A percentile compares a stretch with the other conserved stretches of the same genome.
phyloP scores from a whole-genome alignment of 37 sponge, comb jelly and placozoan genomes.

The Corticium candelabrum region DNA sequence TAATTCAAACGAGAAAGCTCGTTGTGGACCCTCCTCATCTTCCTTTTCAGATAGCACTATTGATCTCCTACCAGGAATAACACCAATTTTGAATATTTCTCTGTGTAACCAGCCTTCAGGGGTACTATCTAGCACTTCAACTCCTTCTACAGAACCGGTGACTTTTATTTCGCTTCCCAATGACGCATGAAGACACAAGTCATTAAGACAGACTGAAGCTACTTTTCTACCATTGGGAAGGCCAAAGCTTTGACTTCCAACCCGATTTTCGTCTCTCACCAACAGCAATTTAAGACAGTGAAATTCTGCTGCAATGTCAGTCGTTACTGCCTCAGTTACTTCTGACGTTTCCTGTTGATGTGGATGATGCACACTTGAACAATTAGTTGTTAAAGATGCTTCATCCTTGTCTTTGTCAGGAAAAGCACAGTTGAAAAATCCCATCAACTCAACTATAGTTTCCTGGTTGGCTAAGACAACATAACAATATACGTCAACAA shows the following conservation, averaged over 20 bases:
- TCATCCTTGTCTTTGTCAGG: slow-evolving; percentile 10
- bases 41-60: background rate
- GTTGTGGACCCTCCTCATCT: background rate
- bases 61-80: too few species aligned
- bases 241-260: background rate
- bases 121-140: background rate
- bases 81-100: background rate
- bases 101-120: background rate
- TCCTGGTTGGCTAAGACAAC: slow-evolving; percentile 57
- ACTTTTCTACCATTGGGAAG: background rate
- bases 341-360: background rate
- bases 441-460: slow-evolving; percentile 56
- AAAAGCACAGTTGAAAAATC: slow-evolving; percentile 44
- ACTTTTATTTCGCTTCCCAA: background rate
- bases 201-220: background rate
- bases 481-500: background rate
- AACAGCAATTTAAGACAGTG: background rate
- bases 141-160: background rate
- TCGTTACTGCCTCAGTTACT: background rate
- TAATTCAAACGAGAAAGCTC: background rate
- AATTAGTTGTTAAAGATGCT: background rate
- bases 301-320: background rate
- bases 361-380: background rate
- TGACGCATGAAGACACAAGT: background rate
- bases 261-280: background rate